Base-by-base conservation (phyloP, 2,797 vertebrate species). In the Poecile montanus region DNA sequence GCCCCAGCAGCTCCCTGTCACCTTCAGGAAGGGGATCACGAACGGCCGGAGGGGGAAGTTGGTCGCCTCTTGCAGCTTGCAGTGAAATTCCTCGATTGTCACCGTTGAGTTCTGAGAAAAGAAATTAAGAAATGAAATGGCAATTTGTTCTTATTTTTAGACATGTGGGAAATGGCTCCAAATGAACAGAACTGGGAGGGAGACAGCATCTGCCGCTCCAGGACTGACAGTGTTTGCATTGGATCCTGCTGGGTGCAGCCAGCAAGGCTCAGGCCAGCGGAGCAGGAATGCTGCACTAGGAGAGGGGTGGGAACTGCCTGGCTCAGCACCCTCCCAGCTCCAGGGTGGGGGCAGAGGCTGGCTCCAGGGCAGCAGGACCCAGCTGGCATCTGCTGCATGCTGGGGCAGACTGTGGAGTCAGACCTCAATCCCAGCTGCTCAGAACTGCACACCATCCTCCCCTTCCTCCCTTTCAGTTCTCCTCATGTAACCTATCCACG, bases 51-150 rank as follows among this genome's bases (percentile, higher is more conserved):
- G 95, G 51, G 99, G 99, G 93, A 99, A 99, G 97, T 99, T 99
- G 10, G 99, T 99, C 11, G 99, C 99, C 96, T 99, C 99, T 93
- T 99, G 99, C 81, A 99, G 99, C 94, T 99, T 98, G 71, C 99
- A 99, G 95, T 99, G 99, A 96, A 99, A 99, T 97, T 99, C 99
- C 97, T 99, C 99, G 30, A 99, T 99, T 83, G 99, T 99, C 90
- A 99, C 98, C 3, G 99, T 99, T 11, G 99, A 99, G 97, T 99
- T 99, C 99, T 99, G 96, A 65, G 94, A 97, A 97, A 80, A 96
- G 81, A 92, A 97, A 88, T 27, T 23, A 82, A 93, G 66, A 60
- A 70, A 58, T 8, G 12, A 90, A 86, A 89, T 91, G 68, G 62
- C 40, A 73, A 67, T 84, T 94, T 81, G 79, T 26, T 95, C 81